These are phyloP conservation scores for Sorex fumeus DNA, from an alignment of 2,113 vertebrate species.

Conservation along the genomic window DNA sequence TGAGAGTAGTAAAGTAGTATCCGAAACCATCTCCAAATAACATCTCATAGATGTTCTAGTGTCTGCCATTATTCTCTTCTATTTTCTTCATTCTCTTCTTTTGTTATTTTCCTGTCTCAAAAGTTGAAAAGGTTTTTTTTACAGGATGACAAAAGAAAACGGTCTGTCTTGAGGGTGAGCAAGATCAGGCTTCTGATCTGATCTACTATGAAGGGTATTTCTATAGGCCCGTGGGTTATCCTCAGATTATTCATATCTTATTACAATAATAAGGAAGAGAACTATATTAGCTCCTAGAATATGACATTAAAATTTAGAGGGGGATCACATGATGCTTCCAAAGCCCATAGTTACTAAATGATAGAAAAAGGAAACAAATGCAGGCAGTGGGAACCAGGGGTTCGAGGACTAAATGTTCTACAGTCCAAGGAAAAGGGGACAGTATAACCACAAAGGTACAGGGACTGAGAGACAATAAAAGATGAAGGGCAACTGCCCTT, in stretches of 20 bases:
- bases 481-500: not conserved
- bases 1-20: not conserved
- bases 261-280: not conserved
- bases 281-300: not conserved
- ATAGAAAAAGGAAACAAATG: not conserved
- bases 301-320: slow-evolving; percentile 17
- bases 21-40: not conserved
- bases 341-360: not conserved
- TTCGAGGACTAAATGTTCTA: not conserved
- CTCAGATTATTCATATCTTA: slow-evolving; percentile 9
- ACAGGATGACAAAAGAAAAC: not conserved
- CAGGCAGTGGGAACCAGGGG: not conserved
- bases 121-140: slow-evolving; percentile 20
- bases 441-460: too few relatives aligned
- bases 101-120: not conserved
- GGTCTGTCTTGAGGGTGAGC: not conserved
- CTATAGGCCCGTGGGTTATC: not conserved
- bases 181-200: not conserved
- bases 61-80: not conserved
- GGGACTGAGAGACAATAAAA: not conserved
- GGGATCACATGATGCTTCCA: not conserved
- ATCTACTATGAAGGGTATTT: not conserved
- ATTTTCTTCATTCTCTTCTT: too few relatives aligned
- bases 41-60: not conserved
- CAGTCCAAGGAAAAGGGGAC: not conserved